These are phyloP conservation scores for Dasypogon diadema DNA, from an alignment of 2,888 invertebrate species.

Conservation along the genomic window DNA sequence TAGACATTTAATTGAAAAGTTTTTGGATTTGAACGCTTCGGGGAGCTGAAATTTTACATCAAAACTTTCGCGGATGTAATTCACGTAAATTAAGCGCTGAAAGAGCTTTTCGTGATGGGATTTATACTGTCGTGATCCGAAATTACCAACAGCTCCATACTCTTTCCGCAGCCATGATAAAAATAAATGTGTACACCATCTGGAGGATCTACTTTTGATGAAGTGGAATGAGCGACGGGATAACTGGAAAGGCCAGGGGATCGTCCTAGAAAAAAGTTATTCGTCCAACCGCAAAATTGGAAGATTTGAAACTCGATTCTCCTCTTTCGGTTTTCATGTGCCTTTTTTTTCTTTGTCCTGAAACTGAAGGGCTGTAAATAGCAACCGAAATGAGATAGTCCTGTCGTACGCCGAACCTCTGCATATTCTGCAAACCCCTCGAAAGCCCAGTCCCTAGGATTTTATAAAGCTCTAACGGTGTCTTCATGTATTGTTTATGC, in stretches of 20 bases:
- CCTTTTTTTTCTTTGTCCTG: background rate
- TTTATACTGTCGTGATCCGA: background rate
- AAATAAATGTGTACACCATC: background rate
- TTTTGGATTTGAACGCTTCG: constrained; percentile 2
- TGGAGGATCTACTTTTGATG: background rate
- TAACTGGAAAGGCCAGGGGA: background rate
- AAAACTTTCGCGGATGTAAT: background rate
- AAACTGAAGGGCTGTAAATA: background rate
- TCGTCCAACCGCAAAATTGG: constrained; percentile 10
- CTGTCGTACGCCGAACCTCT: background rate
- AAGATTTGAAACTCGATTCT: constrained; percentile 8
- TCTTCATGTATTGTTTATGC: constrained; percentile 16
- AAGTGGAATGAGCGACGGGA: background rate
- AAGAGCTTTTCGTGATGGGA: background rate
- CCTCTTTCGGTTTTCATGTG: background rate
- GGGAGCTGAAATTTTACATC: background rate
- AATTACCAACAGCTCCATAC: background rate
- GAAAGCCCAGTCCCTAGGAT: no score
- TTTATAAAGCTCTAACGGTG: background rate
- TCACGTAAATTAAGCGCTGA: background rate
- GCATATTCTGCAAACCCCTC: no score
- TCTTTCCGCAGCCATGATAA: background rate
- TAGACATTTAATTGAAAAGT: background rate
- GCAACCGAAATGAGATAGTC: background rate
- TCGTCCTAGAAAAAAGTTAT: background rate